Evolutionary conservation across 2,797 vertebrate genomes (phyloP), one percentile per base, ranked within the genome.

Genomic region (Cirrhinus molitorella): DNA sequence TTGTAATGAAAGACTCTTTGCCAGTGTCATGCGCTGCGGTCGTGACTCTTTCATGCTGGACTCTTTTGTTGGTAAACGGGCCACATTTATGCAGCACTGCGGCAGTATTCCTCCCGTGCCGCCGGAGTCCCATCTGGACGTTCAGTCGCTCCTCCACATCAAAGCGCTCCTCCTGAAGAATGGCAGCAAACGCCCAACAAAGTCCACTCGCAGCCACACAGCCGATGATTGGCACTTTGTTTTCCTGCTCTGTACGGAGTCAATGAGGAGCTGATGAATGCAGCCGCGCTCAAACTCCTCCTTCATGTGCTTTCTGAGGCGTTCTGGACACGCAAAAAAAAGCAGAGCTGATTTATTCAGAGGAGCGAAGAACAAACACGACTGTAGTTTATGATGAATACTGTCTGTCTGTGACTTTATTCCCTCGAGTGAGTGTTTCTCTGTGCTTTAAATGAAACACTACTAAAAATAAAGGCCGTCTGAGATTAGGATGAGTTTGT

Each of bases 91-190:
- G 80, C 80, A 79, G 82, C 73, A 79, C 72, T 77, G 80, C 72
- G 40, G 80, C 72, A 86, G 80, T 72, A 57, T 57, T 57, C 4
- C 55, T 55, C 51, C 21, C 19, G 40, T 43, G 40, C 40, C 40
- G 40, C 40, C 1, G 19, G 83, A 88, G 81, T 34, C 83, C 87
- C 85, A 85, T 84, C 85, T 87, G 88, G 85, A 80, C 79, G 83
- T 84, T 73, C 79, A 61, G 84, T 72, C 75, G 81, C 86, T 70
- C 55, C 49, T 55, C 85, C 87, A 86, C 88, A 88, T 87, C 86
- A 89, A 87, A 89, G 85, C 84, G 66, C 72, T 83, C n/a, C 23
- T 25, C 66, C 53, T 71, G 70, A 83, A 85, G 81, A 86, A 85
- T 67, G 80, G 76, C 72, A 82, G 85, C 71, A 75, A 89, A 86